A percentile compares a stretch with the other conserved stretches of the same genome.
phyloP scores from a whole-genome alignment of 2,113 vertebrate species.

The Seriola rivoliana region DNA sequence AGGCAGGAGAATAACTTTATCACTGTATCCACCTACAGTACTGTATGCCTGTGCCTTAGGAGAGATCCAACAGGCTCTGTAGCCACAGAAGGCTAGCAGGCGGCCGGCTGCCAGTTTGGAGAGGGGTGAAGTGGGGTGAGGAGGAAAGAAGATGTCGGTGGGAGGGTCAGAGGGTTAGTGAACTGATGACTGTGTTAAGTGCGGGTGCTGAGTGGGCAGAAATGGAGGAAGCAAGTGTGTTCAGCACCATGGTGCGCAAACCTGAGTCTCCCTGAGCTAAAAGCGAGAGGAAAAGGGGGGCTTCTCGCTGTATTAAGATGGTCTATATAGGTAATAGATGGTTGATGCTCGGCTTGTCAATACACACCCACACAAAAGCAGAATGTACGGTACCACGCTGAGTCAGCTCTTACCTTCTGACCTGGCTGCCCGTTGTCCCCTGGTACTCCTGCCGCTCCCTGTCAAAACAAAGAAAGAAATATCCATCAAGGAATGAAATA shows the following conservation, averaged over 20 bases:
- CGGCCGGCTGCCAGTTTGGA: slow-evolving; percentile 30
- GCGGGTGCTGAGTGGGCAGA: slow-evolving; percentile 60
- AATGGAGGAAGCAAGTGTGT: slow-evolving; percentile 21
- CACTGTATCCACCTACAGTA: slow-evolving; percentile 65
- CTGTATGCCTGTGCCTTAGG: slow-evolving; percentile 53
- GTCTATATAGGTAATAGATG: slow-evolving; percentile 29
- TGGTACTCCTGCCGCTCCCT: slow-evolving; percentile 89
- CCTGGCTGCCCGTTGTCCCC: slow-evolving; percentile 87
- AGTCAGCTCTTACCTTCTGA: slow-evolving; percentile 87
- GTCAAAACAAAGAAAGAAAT: slow-evolving; percentile 40
- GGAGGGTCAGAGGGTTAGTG: slow-evolving; percentile 57
- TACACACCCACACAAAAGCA: slow-evolving; percentile 20
- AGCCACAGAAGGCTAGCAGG: slow-evolving; percentile 26
- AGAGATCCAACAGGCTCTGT: slow-evolving; percentile 43
- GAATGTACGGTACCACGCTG: background rate
- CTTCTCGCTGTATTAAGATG: slow-evolving; percentile 10
- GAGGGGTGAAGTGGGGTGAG: slow-evolving; percentile 55
- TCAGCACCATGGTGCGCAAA: slow-evolving; percentile 26
- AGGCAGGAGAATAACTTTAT: slow-evolving; percentile 78
- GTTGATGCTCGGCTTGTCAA: slow-evolving; percentile 7
- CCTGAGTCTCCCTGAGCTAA: slow-evolving; percentile 31
- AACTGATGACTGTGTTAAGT: slow-evolving; percentile 76
- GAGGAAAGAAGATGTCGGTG: slow-evolving; percentile 25
- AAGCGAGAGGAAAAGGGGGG: slow-evolving; percentile 5
- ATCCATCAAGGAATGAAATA: slow-evolving; percentile 39